Percentiles rank a stretch among this genome's conserved stretches.
Conservation (phyloP, 2,888 invertebrate species). For the Chalcis sispes region DNA sequence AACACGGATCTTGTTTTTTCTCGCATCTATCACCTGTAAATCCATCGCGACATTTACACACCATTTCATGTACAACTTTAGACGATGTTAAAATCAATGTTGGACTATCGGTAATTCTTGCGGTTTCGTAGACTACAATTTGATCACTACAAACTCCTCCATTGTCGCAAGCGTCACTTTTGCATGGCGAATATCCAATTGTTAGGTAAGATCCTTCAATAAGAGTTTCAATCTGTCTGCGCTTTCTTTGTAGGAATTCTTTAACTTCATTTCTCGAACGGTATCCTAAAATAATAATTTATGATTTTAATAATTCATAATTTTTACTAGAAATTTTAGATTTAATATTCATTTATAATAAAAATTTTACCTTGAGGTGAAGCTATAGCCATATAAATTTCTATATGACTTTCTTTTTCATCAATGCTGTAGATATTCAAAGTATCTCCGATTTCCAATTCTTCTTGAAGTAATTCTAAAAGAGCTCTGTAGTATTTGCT, state of each 20-base stretch:
- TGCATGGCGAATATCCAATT: slow-evolving; percentile 89
- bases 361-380: slow-evolving; percentile 72
- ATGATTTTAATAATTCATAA: neutral
- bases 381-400: slow-evolving; percentile 84
- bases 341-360: neutral
- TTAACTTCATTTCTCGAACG: slow-evolving; percentile 82
- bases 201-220: slow-evolving; percentile 80
- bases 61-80: slow-evolving; percentile 85
- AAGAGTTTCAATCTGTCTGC: slow-evolving; percentile 80
- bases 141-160: slow-evolving; percentile 86
- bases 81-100: slow-evolving; percentile 90
- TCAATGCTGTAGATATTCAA: slow-evolving; percentile 86
- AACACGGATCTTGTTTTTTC: slow-evolving; percentile 92
- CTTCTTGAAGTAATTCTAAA: slow-evolving; percentile 83
- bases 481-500: slow-evolving; percentile 85
- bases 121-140: slow-evolving; percentile 82
- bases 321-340: neutral
- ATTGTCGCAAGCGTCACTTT: slow-evolving; percentile 83
- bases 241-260: slow-evolving; percentile 82
- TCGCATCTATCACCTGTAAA: slow-evolving; percentile 90
- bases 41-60: slow-evolving; percentile 89
- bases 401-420: slow-evolving; percentile 82
- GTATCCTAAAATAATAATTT: slow-evolving; percentile 74
- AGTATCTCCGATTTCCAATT: slow-evolving; percentile 81
- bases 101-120: slow-evolving; percentile 88